Conservation (phyloP, 2,113 vertebrate species). For the Pollachius pollachius region DNA sequence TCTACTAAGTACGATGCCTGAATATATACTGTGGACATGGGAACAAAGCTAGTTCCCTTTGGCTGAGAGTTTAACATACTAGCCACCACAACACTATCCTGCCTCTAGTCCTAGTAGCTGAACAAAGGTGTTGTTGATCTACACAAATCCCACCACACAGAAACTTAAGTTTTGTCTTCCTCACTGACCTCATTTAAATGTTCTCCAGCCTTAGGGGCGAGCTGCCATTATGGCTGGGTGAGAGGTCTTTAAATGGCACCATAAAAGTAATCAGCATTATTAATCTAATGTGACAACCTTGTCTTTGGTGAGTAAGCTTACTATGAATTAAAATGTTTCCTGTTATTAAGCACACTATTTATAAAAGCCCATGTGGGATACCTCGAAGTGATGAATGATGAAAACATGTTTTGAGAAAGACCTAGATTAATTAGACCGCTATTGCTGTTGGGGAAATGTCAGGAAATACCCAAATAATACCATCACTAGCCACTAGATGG, state of each 20-base stretch:
- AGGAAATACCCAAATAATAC: not conserved
- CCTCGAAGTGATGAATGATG: no score
- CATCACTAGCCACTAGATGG: slow-evolving; percentile 56
- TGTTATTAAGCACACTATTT: not conserved
- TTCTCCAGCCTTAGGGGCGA: slow-evolving; percentile 7
- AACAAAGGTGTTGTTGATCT: not conserved
- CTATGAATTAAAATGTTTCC: not conserved
- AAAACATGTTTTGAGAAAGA: no score
- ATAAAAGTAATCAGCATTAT: slow-evolving; percentile 2
- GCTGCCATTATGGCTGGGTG: not conserved
- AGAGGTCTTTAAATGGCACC: slow-evolving; percentile 9
- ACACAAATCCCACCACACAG: not conserved
- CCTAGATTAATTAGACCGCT: not conserved
- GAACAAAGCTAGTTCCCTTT: no score
- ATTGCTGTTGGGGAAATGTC: not conserved
- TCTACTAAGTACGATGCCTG: no score
- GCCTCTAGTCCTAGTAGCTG: not conserved
- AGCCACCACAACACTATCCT: not conserved
- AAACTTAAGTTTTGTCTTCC: not conserved
- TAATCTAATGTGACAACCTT: slow-evolving; percentile 1
- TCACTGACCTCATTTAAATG: slow-evolving; percentile 1
- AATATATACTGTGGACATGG: no score
- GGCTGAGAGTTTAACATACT: no score
- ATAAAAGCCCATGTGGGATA: not conserved
- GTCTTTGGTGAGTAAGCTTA: not conserved